Evolutionary conservation across 2,113 vertebrate genomes (phyloP).

Genomic region (Conger conger): DNA sequence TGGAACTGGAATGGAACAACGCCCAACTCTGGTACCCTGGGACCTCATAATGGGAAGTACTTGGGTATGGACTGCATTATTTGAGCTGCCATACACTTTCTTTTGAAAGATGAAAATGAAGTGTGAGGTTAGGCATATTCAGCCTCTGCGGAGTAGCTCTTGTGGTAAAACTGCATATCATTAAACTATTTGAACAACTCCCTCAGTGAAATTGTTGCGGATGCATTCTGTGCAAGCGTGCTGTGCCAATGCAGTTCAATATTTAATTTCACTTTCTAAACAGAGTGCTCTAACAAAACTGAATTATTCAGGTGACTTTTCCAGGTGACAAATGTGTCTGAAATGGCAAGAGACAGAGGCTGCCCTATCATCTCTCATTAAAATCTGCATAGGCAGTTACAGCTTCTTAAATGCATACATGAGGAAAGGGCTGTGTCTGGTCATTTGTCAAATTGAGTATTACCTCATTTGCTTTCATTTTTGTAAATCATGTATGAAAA

Average conservation of each 20-base stretch:
- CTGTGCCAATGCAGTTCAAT: neutral
- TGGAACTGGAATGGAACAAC: too few species aligned
- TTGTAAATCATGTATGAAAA: too few species aligned
- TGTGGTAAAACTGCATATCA: neutral
- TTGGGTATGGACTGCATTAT: neutral
- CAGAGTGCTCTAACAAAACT: conserved; percentile 12
- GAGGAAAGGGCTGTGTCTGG: too few species aligned
- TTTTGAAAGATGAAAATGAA: neutral
- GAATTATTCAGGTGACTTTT: conserved; percentile 37
- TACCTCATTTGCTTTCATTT: too few species aligned
- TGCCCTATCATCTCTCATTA: neutral
- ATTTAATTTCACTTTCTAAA: neutral
- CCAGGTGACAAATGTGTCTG: conserved; percentile 23
- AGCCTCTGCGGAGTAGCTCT: neutral
- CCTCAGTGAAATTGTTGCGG: too few species aligned
- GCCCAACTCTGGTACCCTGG: too few species aligned
- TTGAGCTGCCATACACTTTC: too few species aligned
- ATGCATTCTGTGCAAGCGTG: neutral
- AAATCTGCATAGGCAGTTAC: neutral
- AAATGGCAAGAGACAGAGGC: conserved; percentile 37
- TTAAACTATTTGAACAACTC: neutral
- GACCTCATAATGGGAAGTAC: neutral
- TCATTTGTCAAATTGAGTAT: too few species aligned
- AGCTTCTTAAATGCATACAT: neutral
- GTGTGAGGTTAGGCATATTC: neutral